Evolutionary conservation across 2,113 vertebrate genomes (phyloP).

Genomic region (Halcyon senegalensis): DNA sequence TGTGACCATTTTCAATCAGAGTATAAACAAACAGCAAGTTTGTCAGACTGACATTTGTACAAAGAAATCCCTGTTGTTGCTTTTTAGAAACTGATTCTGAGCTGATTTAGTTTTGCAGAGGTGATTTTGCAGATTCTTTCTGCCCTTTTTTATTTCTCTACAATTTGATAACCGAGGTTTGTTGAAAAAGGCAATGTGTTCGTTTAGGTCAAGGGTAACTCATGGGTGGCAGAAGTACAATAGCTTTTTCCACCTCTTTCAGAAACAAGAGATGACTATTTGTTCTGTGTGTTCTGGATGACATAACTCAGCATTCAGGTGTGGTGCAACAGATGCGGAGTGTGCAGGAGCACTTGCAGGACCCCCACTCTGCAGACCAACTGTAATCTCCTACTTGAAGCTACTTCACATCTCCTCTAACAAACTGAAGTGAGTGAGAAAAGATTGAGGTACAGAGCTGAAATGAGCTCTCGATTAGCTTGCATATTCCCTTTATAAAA

Average conservation of each 20-base stretch:
- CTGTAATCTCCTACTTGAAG: not conserved
- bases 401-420: not conserved
- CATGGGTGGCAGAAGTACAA: not conserved
- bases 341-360: not conserved
- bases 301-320: not conserved
- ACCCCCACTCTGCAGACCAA: not conserved
- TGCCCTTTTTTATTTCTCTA: not conserved
- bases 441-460: not conserved
- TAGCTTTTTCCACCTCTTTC: not conserved
- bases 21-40: not conserved
- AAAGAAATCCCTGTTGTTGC: not conserved
- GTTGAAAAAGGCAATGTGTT: not conserved
- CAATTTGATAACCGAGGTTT: not conserved
- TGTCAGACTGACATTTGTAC: not conserved
- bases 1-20: not conserved
- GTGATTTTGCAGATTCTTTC: not conserved
- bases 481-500: not conserved
- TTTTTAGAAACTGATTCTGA: not conserved
- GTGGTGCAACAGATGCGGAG: not conserved
- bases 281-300: not conserved
- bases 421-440: not conserved
- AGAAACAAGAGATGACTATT: not conserved
- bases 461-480: not conserved
- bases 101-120: not conserved
- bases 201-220: not conserved